A percentile compares a stretch with the other conserved stretches of the same genome.
Evolutionary conservation across 2,113 vertebrate species (phyloP).

Genomic region (Chauna torquata): DNA sequence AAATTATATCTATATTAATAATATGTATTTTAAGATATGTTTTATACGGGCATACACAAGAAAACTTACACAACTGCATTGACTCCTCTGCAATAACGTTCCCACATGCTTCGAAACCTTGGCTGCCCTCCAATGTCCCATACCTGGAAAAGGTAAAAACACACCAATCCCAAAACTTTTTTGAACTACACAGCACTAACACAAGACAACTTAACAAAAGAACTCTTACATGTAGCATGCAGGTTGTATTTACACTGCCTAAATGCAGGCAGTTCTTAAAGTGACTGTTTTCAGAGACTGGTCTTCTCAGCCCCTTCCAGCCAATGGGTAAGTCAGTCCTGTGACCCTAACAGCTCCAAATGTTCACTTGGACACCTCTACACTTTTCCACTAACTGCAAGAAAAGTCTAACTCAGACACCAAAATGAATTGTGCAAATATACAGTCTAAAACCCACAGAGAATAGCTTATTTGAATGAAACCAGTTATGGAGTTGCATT

Average conservation of each 20-base stretch:
- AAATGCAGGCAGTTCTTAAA: neutral
- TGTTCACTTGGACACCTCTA: neutral
- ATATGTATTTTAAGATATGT: neutral
- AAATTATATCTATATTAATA: neutral
- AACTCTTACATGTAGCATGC: neutral
- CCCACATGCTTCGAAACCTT: constrained; percentile 76
- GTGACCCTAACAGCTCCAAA: neutral
- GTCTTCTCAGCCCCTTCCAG: neutral
- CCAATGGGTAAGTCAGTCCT: neutral
- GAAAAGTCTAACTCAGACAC: neutral
- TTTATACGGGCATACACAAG: neutral
- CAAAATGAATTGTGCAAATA: neutral
- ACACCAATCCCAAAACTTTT: neutral
- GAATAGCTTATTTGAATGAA: neutral
- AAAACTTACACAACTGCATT: constrained; percentile 77
- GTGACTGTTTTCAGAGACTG: neutral
- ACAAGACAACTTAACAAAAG: neutral
- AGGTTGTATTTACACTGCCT: neutral
- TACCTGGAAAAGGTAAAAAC: constrained; percentile 54
- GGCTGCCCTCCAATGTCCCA: constrained; percentile 78
- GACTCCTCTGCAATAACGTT: constrained; percentile 79
- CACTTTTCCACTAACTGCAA: neutral
- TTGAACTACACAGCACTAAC: neutral
- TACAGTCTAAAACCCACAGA: neutral
- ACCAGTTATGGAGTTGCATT: neutral